Evolutionary conservation across 2,797 vertebrate species (phyloP), one percentile per base, ranked within the genome.

Genomic region (Thalassophryne amazonica): DNA sequence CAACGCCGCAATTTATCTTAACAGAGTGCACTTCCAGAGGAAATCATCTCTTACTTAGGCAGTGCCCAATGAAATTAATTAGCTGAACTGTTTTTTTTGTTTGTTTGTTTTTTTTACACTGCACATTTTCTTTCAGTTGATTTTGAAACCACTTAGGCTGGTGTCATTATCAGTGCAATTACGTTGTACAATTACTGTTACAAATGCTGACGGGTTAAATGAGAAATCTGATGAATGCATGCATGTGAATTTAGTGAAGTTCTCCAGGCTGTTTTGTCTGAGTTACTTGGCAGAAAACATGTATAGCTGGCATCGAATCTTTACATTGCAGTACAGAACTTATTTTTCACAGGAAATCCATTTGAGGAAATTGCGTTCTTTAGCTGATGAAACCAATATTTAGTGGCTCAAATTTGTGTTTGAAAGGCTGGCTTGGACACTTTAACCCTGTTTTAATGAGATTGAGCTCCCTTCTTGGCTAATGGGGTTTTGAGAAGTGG

Each of bases 191-290:
- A 46, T 57, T 25, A 48, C 13, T 2, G 5, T 9, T 28, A 15
- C 21, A 34, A 30, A 16, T 15, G 3, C 5, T 47, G 29, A 24
- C 6, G 10, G 22, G 13, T 34, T 41, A 29, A 51, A 58, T 23
- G 29, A 40, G 20, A 49, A 52, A 47, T 39, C 28, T 20, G 38
- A 61, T 47, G 16, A 70, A 59, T 39, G n/a, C n/a, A n/a, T n/a
- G n/a, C n/a, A n/a, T 38, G 14, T 41, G 6, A 16, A 40, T 35
- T 55, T 52, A 64, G 51, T 37, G 24, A 50, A 48, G 42, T 38
- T 48, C 50, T 66, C 75, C 52, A 55, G 28, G 22, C 30, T 31
- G 17, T n/a, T n/a, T n/a, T n/a, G n/a, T n/a, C n/a, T n/a, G n/a
- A n/a, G n/a, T n/a, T n/a, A n/a, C n/a, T n/a, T n/a, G n/a, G n/a